phyloP scores from a whole-genome alignment of 2,888 invertebrate genomes.

The Dryocosmus kuriphilus region DNA sequence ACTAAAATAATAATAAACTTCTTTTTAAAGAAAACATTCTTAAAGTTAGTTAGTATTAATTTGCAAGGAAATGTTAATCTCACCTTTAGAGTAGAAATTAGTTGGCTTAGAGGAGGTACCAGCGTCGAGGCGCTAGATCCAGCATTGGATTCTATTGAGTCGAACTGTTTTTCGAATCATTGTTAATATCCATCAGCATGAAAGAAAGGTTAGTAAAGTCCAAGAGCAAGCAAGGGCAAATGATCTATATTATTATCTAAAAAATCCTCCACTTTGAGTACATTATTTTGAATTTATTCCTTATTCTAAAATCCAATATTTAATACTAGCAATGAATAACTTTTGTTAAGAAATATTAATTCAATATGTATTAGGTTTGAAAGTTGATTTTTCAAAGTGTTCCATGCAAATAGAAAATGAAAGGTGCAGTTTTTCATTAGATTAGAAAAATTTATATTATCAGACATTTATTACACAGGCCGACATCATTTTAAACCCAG shows the following conservation, averaged over 20 bases:
- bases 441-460: too few species aligned
- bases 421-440: too few species aligned
- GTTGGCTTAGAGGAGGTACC: constrained; percentile 85
- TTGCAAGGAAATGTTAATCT: constrained; percentile 71
- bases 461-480: too few species aligned
- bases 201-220: constrained; percentile 49
- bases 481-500: too few species aligned
- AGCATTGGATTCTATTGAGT: constrained; percentile 71
- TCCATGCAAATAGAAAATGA: too few species aligned
- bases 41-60: neutral
- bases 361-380: too few species aligned
- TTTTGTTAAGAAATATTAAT: too few species aligned
- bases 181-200: constrained; percentile 58
- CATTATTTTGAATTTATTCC: neutral
- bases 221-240: neutral
- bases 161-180: constrained; percentile 65
- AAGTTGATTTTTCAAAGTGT: too few species aligned
- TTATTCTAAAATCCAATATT: too few species aligned
- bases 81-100: constrained; percentile 87
- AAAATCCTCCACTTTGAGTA: neutral
- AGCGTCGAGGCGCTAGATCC: constrained; percentile 77
- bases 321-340: too few species aligned
- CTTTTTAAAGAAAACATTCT: neutral
- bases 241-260: neutral
- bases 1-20: neutral